Evolutionary conservation across 2,797 vertebrate genomes (phyloP).

Genomic region (Lutjanus argentimaculatus): DNA sequence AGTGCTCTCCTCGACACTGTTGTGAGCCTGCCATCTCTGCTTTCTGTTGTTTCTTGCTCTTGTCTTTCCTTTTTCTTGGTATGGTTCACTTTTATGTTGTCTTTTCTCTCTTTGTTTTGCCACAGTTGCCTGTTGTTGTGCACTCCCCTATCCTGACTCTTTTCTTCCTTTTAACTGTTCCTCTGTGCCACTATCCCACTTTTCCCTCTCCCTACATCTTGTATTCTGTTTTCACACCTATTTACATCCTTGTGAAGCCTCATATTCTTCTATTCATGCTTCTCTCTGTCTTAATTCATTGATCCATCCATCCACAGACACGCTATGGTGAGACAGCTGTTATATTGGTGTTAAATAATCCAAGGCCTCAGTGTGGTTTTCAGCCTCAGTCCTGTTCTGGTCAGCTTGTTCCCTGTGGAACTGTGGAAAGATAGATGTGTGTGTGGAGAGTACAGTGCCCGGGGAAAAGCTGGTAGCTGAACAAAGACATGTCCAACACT

Average conservation of each 20-base stretch:
- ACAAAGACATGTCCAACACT: slow-evolving; percentile 41
- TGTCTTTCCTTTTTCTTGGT: slow-evolving; percentile 19
- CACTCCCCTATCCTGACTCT: neutral
- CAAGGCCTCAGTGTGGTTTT: slow-evolving; percentile 17
- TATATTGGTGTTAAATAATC: slow-evolving; percentile 25
- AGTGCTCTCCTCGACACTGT: slow-evolving; percentile 26
- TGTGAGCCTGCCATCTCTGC: slow-evolving; percentile 18
- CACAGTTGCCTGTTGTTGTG: neutral
- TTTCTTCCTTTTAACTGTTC: slow-evolving; percentile 5
- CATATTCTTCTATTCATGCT: neutral
- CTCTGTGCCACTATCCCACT: neutral
- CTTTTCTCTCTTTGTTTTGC: slow-evolving; percentile 21
- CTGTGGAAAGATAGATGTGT: slow-evolving; percentile 39
- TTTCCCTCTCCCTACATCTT: neutral
- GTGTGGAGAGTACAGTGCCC: slow-evolving; percentile 9
- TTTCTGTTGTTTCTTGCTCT: slow-evolving; percentile 25
- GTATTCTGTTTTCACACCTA: neutral
- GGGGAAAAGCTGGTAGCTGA: slow-evolving; percentile 23
- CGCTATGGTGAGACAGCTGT: neutral
- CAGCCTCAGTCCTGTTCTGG: slow-evolving; percentile 10
- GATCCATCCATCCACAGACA: neutral
- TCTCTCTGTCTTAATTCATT: neutral
- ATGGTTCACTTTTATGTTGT: neutral
- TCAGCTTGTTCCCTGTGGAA: neutral
- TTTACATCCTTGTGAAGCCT: neutral